These are phyloP conservation scores for Rutpela maculata DNA, from an alignment of 2,888 invertebrate species.

Conservation along the genomic window DNA sequence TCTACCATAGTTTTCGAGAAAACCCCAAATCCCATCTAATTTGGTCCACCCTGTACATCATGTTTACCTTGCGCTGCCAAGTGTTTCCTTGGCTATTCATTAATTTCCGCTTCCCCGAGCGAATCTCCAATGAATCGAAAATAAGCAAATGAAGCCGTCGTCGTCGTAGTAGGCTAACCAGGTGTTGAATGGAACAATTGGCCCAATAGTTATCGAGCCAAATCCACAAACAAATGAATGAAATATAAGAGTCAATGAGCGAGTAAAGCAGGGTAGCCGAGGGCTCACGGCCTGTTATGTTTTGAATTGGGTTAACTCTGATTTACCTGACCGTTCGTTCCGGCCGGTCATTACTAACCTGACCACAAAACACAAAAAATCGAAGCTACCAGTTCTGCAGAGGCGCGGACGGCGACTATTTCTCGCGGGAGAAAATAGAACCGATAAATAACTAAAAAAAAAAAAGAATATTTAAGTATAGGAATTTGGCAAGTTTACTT, in stretches of 20 bases:
- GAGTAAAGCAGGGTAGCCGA: constrained; percentile 51
- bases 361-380: constrained; percentile 43
- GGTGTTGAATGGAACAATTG: constrained; percentile 24
- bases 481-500: too few relatives aligned
- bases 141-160: constrained; percentile 24
- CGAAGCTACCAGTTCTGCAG: constrained; percentile 37
- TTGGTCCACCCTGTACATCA: too few relatives aligned
- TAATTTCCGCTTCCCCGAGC: neutral
- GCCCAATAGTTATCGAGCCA: constrained; percentile 36
- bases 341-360: constrained; percentile 42
- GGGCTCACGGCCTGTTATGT: constrained; percentile 45
- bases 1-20: too few relatives aligned
- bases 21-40: too few relatives aligned
- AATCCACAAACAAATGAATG: constrained; percentile 45
- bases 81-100: too few relatives aligned
- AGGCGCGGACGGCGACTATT: neutral
- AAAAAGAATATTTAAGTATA: too few relatives aligned
- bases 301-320: constrained; percentile 44
- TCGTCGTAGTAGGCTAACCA: neutral
- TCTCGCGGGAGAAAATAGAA: too few relatives aligned
- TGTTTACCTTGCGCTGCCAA: too few relatives aligned
- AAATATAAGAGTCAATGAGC: constrained; percentile 48
- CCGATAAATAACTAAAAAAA: too few relatives aligned
- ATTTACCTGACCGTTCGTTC: constrained; percentile 43
- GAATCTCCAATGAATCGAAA: constrained; percentile 7